phyloP scores from a whole-genome alignment of 1,140 invertebrate species.

The Hycleus phaleratus region DNA sequence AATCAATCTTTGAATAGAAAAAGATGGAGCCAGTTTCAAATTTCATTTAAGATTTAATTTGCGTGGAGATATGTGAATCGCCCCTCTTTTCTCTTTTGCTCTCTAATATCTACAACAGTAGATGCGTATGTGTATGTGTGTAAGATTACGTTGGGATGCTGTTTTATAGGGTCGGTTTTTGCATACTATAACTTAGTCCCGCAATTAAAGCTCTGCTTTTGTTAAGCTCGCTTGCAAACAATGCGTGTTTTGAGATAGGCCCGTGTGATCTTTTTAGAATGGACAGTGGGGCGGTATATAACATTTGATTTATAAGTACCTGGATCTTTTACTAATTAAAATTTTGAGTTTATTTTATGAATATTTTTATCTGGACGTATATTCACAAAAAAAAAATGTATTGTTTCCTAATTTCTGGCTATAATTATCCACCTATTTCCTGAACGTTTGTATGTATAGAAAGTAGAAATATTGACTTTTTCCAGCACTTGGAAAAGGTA shows the following conservation, averaged over 20 bases:
- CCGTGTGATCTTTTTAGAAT: constrained; percentile 27
- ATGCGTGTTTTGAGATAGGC: constrained; percentile 24
- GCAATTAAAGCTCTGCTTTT: constrained; percentile 32
- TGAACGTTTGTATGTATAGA: too few relatives aligned
- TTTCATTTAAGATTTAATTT: constrained; percentile 45
- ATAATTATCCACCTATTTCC: too few relatives aligned
- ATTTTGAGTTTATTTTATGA: constrained; percentile 32
- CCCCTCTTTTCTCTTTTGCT: constrained; percentile 16
- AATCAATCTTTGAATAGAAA: too few relatives aligned
- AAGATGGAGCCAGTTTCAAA: constrained; percentile 35
- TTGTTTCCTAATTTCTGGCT: too few relatives aligned
- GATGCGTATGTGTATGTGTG: not conserved
- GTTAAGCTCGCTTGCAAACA: constrained; percentile 30
- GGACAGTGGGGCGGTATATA: constrained; percentile 20
- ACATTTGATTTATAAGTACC: constrained; percentile 33
- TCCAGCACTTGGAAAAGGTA: constrained; percentile 10
- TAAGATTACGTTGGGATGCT: constrained; percentile 20
- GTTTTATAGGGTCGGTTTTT: constrained; percentile 20
- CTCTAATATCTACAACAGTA: too few relatives aligned
- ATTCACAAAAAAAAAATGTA: not conserved
- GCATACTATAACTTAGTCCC: constrained; percentile 9
- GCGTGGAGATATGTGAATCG: constrained; percentile 31
- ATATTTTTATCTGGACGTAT: not conserved
- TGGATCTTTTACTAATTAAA: constrained; percentile 35
- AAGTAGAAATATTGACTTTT: constrained; percentile 7